A percentile compares a stretch with the other conserved stretches of the same genome.
phyloP scores from a whole-genome alignment of 2,888 invertebrate species.

The Leptogaster cylindrica region DNA sequence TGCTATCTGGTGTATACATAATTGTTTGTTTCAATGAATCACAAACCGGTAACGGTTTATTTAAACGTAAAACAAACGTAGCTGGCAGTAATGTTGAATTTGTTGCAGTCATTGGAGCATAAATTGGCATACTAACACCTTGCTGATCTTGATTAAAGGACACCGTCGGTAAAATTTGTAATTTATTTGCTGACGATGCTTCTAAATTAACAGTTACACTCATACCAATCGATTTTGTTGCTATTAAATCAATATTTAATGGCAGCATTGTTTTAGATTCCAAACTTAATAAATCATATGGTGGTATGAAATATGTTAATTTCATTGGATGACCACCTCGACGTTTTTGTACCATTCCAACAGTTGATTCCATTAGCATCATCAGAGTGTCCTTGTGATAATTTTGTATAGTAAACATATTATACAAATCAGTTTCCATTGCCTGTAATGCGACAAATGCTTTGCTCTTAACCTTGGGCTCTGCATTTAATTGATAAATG shows the following conservation, averaged over 20 bases:
- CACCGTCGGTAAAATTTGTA: constrained; percentile 58
- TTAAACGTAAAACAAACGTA: constrained; percentile 81
- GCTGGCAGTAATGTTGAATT: constrained; percentile 92
- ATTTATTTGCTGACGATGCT: constrained; percentile 79
- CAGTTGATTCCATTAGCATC: constrained; percentile 85
- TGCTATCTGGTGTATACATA: constrained; percentile 62
- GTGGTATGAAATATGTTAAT: constrained; percentile 91
- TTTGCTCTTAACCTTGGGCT: constrained; percentile 93
- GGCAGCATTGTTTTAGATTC: constrained; percentile 75
- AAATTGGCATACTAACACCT: constrained; percentile 69
- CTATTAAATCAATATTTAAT: constrained; percentile 76
- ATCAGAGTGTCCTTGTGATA: constrained; percentile 71
- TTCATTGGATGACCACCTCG: constrained; percentile 92
- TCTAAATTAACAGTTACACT: constrained; percentile 91
- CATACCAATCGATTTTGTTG: constrained; percentile 75
- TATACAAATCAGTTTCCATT: constrained; percentile 86
- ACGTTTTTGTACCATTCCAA: constrained; percentile 83
- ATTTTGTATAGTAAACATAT: constrained; percentile 78
- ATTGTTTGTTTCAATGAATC: constrained; percentile 68
- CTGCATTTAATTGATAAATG: constrained; percentile 92
- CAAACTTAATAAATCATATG: constrained; percentile 86
- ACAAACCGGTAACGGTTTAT: constrained; percentile 86
- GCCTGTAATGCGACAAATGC: constrained; percentile 92
- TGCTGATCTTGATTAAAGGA: constrained; percentile 55
- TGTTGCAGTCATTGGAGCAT: constrained; percentile 77